Evolutionary conservation across 2,888 invertebrate species (phyloP).

Genomic region (Lydus trimaculatus): DNA sequence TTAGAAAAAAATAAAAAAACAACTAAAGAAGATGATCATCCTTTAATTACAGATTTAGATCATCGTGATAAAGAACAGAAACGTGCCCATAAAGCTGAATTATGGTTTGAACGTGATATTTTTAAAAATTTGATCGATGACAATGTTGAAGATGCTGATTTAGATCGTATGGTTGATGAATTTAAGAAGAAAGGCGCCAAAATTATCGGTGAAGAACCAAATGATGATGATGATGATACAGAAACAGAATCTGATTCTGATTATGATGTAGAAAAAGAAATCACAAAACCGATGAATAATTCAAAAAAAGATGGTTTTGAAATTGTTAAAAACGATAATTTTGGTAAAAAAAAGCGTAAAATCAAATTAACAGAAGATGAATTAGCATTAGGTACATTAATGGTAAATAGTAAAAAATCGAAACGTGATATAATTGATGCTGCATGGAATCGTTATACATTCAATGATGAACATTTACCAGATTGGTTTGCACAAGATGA

Average conservation of each 20-base stretch:
- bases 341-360: slow-evolving; percentile 37
- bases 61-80: slow-evolving; percentile 76
- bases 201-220: slow-evolving; percentile 59
- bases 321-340: slow-evolving; percentile 65
- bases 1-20: slow-evolving; percentile 25
- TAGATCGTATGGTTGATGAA: slow-evolving; percentile 78
- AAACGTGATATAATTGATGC: slow-evolving; percentile 89
- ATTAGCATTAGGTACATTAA: slow-evolving; percentile 89
- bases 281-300: slow-evolving; percentile 48
- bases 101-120: slow-evolving; percentile 88
- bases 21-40: slow-evolving; percentile 64
- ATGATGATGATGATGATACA: slow-evolving; percentile 46
- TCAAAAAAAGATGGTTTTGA: slow-evolving; percentile 71
- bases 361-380: slow-evolving; percentile 84
- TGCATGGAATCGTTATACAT: slow-evolving; percentile 93
- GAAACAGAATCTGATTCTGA: slow-evolving; percentile 55
- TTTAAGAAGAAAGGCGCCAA: slow-evolving; percentile 74
- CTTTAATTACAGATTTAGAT: slow-evolving; percentile 82
- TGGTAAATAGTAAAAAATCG: slow-evolving; percentile 89
- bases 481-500: slow-evolving; percentile 98
- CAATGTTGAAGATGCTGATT: slow-evolving; percentile 86
- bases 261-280: slow-evolving; percentile 61
- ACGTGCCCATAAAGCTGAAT: slow-evolving; percentile 78
- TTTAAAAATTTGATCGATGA: slow-evolving; percentile 83
- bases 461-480: slow-evolving; percentile 90